Evolutionary conservation across 2,888 invertebrate genomes (phyloP), one percentile per base, ranked within the genome.

Genomic region (Troides aeacus): DNA sequence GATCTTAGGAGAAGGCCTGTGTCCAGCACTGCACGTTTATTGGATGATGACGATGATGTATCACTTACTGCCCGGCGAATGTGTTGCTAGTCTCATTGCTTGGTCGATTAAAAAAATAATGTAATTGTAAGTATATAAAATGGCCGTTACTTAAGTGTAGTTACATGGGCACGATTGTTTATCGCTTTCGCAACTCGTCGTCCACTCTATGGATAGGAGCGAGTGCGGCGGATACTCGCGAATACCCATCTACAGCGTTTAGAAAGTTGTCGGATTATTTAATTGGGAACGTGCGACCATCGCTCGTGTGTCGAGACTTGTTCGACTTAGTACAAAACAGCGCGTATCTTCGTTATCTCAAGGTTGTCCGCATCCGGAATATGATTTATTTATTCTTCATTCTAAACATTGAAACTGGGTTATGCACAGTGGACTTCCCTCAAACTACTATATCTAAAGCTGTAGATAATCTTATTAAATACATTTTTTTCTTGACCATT

Each of bases 111-210:
- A 30, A 30, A 5, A 30, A 30, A 30, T 5, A 30, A 30, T 3
- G 30, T 66, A 70, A 15, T 61, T 56, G 57, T 58, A 24, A 36
- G 21, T 30, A 30, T 4, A 21, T 59, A 59, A 67, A 65, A 36
- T 42, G 50, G 59, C 78, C 77, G 86, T 90, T 88, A 84, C 86
- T 83, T 85, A 85, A 85, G 83, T 81, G 79, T 81, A 74, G 77
- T 75, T 81, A 86, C 84, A 84, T 53, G 81, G 82, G 83, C 83
- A n/a, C 87, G 89, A 90, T 90, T 90, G 90, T 90, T 86, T 82
- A 78, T 76, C 76, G 77, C 77, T 90, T 90, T 84, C 87, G 87
- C 85, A 90, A 90, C 79, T 68, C 74, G 77, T 79, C 84, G 84
- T 88, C 86, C 78, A 83, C 84, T 86, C 82, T 3, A 30, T 30